Evolutionary conservation across 2,113 vertebrate species (phyloP), one percentile per base, ranked within the genome.

Genomic region (Hippocampus guttulatus): DNA sequence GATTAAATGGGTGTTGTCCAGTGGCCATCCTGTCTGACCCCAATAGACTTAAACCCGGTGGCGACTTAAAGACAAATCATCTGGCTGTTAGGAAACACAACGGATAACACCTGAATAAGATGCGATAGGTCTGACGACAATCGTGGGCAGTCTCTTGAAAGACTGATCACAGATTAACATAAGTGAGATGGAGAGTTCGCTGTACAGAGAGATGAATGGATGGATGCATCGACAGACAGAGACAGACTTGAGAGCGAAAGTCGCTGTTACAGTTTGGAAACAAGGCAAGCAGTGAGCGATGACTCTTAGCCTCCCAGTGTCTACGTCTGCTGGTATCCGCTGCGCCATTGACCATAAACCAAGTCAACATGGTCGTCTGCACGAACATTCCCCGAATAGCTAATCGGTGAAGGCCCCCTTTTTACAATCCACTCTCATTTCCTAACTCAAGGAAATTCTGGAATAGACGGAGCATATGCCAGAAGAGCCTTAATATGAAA

Each of bases 201-300:
- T 51, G 18, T 20, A 55, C 3, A 23, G n/a, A 23, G 8, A 23
- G 8, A 10, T n/a, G 16, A 16, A 5, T 1, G 7, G 16, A 49
- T 16, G 15, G 47, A 49, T 16, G 5, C 14, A 49, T 16, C 15
- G 16, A 8, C 16, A 52, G 49, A 20, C 20, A 21, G 16, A 55
- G 20, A 40, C 74, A 60, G 64, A 49, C 58, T 47, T 83, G 75
- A 21, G 20, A 20, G 3, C 15, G 47, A 49, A 20, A 49, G 47
- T 6, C 9, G 15, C 14, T 15, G 45, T 38, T 38, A 47, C 45
- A 15, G 14, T 70, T 68, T 54, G 55, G 71, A 62, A 81, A 76
- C 71, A 41, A 73, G 80, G 77, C 76, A 73, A 84, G 77, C 79
- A 80, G 81, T 85, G 83, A 85, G 85, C 87, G 85, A 90, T 87